Conservation (phyloP, 2,888 invertebrate genomes). For the Drosophila mulleri region DNA sequence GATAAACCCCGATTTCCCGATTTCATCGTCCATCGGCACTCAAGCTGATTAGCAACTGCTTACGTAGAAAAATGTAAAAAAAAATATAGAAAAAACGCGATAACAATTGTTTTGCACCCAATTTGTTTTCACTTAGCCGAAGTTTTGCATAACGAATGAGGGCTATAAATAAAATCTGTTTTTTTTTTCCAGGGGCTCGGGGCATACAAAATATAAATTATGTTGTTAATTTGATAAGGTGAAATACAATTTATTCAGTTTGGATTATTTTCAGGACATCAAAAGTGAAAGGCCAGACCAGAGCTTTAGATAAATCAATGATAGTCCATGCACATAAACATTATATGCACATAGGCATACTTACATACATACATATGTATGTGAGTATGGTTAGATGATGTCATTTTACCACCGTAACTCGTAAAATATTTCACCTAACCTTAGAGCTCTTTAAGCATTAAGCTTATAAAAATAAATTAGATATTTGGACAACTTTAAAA, state of each 20-base stretch:
- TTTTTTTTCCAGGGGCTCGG: background rate
- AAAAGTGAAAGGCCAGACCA: background rate
- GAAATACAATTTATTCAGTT: background rate
- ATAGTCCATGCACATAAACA: background rate
- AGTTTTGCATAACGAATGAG: conserved; percentile 7
- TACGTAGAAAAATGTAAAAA: conserved; percentile 29
- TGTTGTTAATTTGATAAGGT: background rate
- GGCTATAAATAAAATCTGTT: background rate
- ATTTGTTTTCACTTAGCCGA: conserved; percentile 18
- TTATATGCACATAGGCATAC: background rate
- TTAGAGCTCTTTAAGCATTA: background rate
- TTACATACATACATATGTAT: background rate
- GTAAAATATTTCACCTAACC: background rate
- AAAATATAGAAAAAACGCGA: conserved; percentile 20
- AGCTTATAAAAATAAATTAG: too few species aligned
- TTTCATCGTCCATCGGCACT: conserved; percentile 33
- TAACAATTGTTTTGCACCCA: conserved; percentile 38
- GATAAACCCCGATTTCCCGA: conserved; percentile 38
- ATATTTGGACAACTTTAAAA: too few species aligned
- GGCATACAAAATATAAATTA: background rate
- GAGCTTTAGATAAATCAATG: background rate
- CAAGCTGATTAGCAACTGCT: conserved; percentile 32
- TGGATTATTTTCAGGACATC: too few species aligned
- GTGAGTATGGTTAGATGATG: background rate
- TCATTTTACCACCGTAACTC: background rate